phyloP scores from a whole-genome alignment of 2,888 invertebrate species.

The Callimorpha dominula region DNA sequence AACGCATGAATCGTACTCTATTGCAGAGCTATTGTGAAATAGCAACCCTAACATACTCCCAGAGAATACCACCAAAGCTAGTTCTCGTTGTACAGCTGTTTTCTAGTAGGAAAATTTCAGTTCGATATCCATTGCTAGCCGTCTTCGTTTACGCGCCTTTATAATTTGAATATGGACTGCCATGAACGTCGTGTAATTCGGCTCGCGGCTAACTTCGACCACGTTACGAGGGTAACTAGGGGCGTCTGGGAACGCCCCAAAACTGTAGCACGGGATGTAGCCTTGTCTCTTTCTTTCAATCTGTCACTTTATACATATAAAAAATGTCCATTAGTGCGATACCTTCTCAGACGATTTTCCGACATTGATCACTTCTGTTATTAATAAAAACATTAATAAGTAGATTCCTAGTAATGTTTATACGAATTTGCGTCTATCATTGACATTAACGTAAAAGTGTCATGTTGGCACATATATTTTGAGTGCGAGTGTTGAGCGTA shows the following conservation, averaged over 20 bases:
- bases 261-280: constrained; percentile 60
- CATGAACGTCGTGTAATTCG: constrained; percentile 30
- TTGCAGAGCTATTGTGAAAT: constrained; percentile 13
- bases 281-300: constrained; percentile 73
- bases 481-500: constrained; percentile 71
- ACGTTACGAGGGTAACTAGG: constrained; percentile 53
- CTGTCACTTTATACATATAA: constrained; percentile 57
- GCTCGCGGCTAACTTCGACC: constrained; percentile 33
- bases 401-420: constrained; percentile 35
- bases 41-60: constrained; percentile 18
- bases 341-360: constrained; percentile 58
- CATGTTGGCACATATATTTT: constrained; percentile 66
- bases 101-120: constrained; percentile 17
- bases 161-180: constrained; percentile 22
- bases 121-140: constrained; percentile 38
- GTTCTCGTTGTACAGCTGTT: constrained; percentile 16
- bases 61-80: constrained; percentile 21
- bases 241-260: constrained; percentile 72
- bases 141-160: constrained; percentile 15
- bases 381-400: constrained; percentile 45
- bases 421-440: constrained; percentile 52
- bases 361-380: constrained; percentile 51
- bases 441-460: constrained; percentile 63
- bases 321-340: constrained; percentile 61
- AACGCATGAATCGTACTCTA: background rate